Evolutionary conservation across 2,113 vertebrate species (phyloP).

Genomic region (Gnathonemus longibarbis): DNA sequence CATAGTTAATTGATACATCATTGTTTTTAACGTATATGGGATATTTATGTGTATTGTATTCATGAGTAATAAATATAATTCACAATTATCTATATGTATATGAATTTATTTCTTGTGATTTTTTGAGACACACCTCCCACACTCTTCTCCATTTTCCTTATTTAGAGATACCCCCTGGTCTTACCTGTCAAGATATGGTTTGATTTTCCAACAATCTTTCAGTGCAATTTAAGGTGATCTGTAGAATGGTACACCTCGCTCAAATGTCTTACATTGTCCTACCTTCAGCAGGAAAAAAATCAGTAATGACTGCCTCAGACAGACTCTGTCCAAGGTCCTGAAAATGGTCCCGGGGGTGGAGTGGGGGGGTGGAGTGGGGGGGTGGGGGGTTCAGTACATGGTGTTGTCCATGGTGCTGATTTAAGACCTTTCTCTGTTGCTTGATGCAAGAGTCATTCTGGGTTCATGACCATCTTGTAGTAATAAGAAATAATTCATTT

Average conservation of each 20-base stretch:
- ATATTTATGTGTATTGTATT: neutral
- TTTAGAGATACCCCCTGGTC: neutral
- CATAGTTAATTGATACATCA: neutral
- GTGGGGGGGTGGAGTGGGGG: neutral
- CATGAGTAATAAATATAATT: neutral
- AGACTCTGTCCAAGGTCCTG: constrained; percentile 22
- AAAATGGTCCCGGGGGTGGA: neutral
- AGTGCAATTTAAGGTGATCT: neutral
- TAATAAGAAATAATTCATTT: neutral
- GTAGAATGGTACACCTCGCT: neutral
- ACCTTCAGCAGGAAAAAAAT: neutral
- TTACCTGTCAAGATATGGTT: neutral
- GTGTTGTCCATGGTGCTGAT: constrained; percentile 49
- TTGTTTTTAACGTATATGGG: neutral
- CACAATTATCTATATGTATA: neutral
- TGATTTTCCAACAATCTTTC: neutral
- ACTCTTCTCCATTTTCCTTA: neutral
- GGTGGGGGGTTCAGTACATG: neutral
- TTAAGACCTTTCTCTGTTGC: constrained; percentile 43
- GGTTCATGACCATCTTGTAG: constrained; percentile 22
- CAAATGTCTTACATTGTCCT: neutral
- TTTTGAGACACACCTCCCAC: neutral
- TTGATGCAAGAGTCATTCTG: constrained; percentile 25
- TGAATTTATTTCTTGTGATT: neutral
- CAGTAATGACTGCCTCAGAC: neutral